phyloP scores from a whole-genome alignment of 2,888 invertebrate species.

The Biston betularia region DNA sequence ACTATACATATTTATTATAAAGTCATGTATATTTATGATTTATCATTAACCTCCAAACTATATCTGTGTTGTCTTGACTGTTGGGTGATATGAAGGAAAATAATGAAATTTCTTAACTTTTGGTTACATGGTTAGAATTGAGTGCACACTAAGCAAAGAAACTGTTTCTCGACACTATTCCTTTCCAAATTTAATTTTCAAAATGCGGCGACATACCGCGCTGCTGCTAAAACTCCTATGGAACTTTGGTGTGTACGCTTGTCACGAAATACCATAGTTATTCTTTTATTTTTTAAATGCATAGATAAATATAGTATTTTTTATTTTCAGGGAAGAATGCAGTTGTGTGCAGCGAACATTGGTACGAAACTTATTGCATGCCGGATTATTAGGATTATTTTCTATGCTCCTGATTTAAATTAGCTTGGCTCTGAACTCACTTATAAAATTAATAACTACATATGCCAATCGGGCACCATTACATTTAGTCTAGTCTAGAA shows the following conservation, averaged over 20 bases:
- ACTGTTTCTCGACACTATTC: too few relatives aligned
- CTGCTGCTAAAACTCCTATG: too few relatives aligned
- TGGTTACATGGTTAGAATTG: too few relatives aligned
- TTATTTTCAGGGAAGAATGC: constrained; percentile 62
- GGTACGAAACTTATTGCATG: constrained; percentile 78
- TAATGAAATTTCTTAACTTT: too few relatives aligned
- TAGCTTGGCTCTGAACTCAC: constrained; percentile 66
- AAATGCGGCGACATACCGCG: too few relatives aligned
- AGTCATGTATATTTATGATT: too few relatives aligned
- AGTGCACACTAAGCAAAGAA: too few relatives aligned
- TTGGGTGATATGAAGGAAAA: too few relatives aligned
- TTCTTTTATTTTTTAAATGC: not conserved
- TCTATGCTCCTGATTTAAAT: constrained; percentile 65
- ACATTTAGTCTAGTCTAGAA: constrained; percentile 42
- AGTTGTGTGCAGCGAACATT: constrained; percentile 82
- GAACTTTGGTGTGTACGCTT: not conserved
- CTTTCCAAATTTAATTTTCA: too few relatives aligned
- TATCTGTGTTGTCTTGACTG: too few relatives aligned
- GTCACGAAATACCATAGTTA: not conserved
- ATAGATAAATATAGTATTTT: not conserved
- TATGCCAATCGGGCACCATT: constrained; percentile 58
- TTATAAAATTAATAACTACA: constrained; percentile 37
- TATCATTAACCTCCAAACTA: too few relatives aligned
- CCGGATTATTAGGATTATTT: constrained; percentile 76
- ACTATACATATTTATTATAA: too few relatives aligned